phyloP scores from a whole-genome alignment of 2,113 vertebrate genomes.

The Seriola quinqueradiata region DNA sequence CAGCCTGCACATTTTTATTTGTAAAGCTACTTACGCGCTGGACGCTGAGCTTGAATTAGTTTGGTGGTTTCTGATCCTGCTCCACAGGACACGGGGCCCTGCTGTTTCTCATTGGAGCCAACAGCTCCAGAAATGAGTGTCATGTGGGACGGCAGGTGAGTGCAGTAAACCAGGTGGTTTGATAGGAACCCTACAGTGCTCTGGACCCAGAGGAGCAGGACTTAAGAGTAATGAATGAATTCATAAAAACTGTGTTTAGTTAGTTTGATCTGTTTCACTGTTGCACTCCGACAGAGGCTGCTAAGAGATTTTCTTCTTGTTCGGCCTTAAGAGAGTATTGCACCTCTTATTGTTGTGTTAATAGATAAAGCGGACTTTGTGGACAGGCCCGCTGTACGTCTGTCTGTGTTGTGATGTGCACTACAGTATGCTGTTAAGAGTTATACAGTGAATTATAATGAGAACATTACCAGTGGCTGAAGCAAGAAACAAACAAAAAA shows the following conservation, averaged over 20 bases:
- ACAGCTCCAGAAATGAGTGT: conserved; percentile 36
- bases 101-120: conserved; percentile 43
- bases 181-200: conserved; percentile 23
- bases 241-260: conserved; percentile 12
- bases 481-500: neutral
- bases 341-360: neutral
- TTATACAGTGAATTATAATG: neutral
- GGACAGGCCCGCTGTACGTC: neutral
- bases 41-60: conserved; percentile 32
- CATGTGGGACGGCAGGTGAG: conserved; percentile 52
- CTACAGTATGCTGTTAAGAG: neutral
- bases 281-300: neutral
- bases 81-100: neutral
- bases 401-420: neutral
- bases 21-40: neutral
- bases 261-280: conserved; percentile 34
- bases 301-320: neutral
- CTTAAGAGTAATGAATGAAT: conserved; percentile 24
- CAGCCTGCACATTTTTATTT: neutral
- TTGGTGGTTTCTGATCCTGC: conserved; percentile 21
- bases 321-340: neutral
- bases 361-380: neutral
- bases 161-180: conserved; percentile 27
- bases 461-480: neutral
- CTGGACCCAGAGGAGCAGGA: neutral